Base-by-base conservation (phyloP, 2,113 vertebrate species). In the Tetraodon nigroviridis region DNA sequence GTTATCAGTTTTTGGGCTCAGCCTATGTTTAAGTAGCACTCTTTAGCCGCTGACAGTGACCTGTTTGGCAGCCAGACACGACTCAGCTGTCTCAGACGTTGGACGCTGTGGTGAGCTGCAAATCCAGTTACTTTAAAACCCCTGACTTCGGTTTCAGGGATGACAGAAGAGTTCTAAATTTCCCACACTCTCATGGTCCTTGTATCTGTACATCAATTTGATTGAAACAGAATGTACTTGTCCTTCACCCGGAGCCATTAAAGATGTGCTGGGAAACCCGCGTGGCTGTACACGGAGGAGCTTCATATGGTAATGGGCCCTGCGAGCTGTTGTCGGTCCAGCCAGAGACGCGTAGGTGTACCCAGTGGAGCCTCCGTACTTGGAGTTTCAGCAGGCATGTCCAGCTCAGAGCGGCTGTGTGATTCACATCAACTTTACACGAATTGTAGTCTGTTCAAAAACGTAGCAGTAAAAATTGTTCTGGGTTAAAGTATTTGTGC, bases 11-110 rank as follows among this genome's bases (percentile, higher is more conserved):
- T 81, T 72, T 78, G 69, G 79, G 73, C 80, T 83, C 63, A 40
- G 71, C 24, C 73, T 73, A 58, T 70, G 68, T 83, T 81, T 82
- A 80, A 84, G 79, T 84, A 64, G 71, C 76, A 80, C 80, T 77
- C 73, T 55, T 71, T 73, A 44, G 60, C 61, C 63, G 61, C 77
- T 78, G 84, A 83, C 80, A 82, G 76, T 53, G 65, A 69, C 70
- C 71, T 72, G 76, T 85, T 84, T 76, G 85, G 81, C 80, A 82
- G 58, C 67, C 68, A 76, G 62, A 78, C 64, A 57, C 64, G 62
- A 71, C 61, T 69, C 8, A 7, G 60, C 59, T 67, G 73, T 56
- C 60, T 70, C 61, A 58, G 56, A 76, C 45, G 45, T 49, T 57
- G 63, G 56, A 62, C 53, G 62, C 67, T 68, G 55, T 78, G 47